Base-by-base conservation (phyloP, 2,113 vertebrate species). In the Paramisgurnus dabryanus region DNA sequence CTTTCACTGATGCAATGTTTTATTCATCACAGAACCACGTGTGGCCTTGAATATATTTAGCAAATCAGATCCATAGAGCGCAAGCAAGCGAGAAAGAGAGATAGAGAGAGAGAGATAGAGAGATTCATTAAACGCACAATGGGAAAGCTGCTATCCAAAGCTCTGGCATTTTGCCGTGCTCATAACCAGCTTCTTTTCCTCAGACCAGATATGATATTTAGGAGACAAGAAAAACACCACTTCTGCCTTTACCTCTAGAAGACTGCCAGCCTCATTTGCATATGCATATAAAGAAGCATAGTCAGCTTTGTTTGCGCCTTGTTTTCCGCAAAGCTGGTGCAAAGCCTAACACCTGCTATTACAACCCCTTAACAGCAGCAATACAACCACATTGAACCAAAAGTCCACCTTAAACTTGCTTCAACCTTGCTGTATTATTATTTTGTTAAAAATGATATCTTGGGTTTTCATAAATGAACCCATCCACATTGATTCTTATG, bases 1-100 rank as follows among this genome's bases (percentile, higher is more conserved):
- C 64, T 64, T 73, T 71, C 11, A 60, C 22, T 67, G 64, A 83
- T 50, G 18, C 76, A 41, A 78, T 70, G 61, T 83, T 82, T 79
- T 79, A 81, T 76, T 76, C 47, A 83, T 71, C 47, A 39, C 53
- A 74, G 39, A 41, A 57, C 67, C 40, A 74, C 64, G 55, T 34
- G 47, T 17, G 72, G 66, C 80, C 71, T 76, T 58, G 69, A 73
- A 74, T 79, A 58, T 66, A 39, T 17, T 55, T 50, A 65, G 50
- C 57, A 39, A 63, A 64, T 53, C 80, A 43, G 61, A 18, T 61
- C 39, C 58, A 34, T 1, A 41, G 27, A 49, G 6, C 67, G 47
- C 27, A 34, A 53, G 34, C 7, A 40, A 41, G 34, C 53, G 22
- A 50, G 17, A 18, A 47, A 9, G 64, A 7, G 13, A 34, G 27